Evolutionary conservation across 2,888 invertebrate genomes (phyloP), one percentile per base, ranked within the genome.

Genomic region (Amphipyra berbera): DNA sequence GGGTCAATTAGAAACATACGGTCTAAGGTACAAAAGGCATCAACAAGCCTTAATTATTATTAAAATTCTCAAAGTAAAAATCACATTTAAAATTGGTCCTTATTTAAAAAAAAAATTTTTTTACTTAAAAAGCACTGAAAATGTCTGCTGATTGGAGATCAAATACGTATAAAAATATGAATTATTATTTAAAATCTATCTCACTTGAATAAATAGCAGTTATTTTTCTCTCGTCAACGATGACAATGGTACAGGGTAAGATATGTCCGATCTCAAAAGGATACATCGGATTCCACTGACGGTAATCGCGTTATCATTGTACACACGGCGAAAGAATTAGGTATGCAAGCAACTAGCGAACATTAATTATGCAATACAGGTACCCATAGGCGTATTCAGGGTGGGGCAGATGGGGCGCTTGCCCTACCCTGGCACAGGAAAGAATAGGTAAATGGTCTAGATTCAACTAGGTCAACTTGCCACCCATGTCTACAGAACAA

Each of bases 191-290:
- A 12, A 37, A 15, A 56, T 56, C 60, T 55, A 30, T 45, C 42
- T 47, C 21, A 21, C 21, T 73, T 55, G 56, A 69, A 71, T 75
- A 63, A 63, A 63, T 57, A 50, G 40, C 21, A 6, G 33, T 41
- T 12, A 45, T 60, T 58, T 61, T 73, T 49, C 66, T 60, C 60
- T 33, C 48, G 7, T 59, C 49, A 47, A 44, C 47, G 42, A 45
- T 35, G 9, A 33, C 6, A 61, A 21, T 13, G 14, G 35, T 44
- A 21, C 21, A 21, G 15, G 9, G 21, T 46, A 38, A 52, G 37
- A n/a, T 41, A 10, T 30, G 4, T 10, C 10, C 27, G 10, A 48
- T 4, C 13, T 12, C 2, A 41, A 42, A 5, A 9, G 15, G 12
- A 41, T 41, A 52, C 3, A 50, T 14, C 15, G 55, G 38, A 58